Conservation (phyloP, 2,797 vertebrate genomes). For the Gymnodraco acuticeps region DNA sequence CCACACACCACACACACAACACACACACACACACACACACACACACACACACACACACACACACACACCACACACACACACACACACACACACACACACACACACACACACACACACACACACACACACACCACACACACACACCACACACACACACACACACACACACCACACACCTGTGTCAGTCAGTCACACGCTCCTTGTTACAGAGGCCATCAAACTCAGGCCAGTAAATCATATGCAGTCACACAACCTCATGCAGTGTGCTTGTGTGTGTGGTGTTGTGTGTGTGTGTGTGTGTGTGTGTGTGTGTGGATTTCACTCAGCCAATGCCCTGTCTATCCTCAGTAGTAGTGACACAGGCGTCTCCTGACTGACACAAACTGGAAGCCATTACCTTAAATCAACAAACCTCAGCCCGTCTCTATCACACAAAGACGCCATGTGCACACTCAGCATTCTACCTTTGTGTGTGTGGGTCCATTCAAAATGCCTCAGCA, state of each 20-base stretch:
- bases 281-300: background rate
- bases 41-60: background rate
- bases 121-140: slow-evolving; percentile 6
- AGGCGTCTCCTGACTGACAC: slow-evolving; percentile 40
- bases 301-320: slow-evolving; percentile 16
- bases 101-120: slow-evolving; percentile 6
- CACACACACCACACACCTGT: slow-evolving; percentile 5
- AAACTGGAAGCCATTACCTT: slow-evolving; percentile 68
- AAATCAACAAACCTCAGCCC: slow-evolving; percentile 66
- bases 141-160: no score
- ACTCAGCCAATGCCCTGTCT: slow-evolving; percentile 21
- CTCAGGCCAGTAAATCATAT: background rate
- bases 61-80: background rate
- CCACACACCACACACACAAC: background rate
- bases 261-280: slow-evolving; percentile 3
- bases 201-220: background rate
- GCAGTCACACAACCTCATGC: slow-evolving; percentile 8
- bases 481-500: slow-evolving; percentile 42
- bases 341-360: slow-evolving; percentile 36
- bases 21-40: no score
- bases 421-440: slow-evolving; percentile 57
- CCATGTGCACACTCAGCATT: slow-evolving; percentile 69
- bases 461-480: slow-evolving; percentile 23
- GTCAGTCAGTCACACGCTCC: slow-evolving; percentile 26
- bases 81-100: no score